Percentiles rank a stretch among this genome's conserved stretches.
Conservation (phyloP, 1,140 invertebrate genomes). For the Aphidius gifuensis region DNA sequence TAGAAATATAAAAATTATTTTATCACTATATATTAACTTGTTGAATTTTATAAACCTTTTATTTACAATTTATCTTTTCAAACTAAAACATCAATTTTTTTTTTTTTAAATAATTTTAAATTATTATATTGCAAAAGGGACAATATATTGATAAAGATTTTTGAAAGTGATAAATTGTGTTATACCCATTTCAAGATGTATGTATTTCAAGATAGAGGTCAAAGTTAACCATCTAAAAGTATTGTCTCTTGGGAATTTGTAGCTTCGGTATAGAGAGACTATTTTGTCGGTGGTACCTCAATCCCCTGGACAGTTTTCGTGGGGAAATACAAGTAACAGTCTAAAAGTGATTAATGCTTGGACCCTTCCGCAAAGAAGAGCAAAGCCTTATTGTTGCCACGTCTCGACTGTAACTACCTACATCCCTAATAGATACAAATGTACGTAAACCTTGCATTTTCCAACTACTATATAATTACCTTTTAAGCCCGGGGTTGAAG, state of each 20-base stretch:
- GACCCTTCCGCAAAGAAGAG: slow-evolving; percentile 16
- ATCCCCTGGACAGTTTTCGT: slow-evolving; percentile 11
- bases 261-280: background rate
- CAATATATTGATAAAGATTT: too few species aligned
- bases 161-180: too few species aligned
- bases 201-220: too few species aligned
- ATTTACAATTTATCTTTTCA: too few species aligned
- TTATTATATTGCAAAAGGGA: too few species aligned
- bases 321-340: background rate
- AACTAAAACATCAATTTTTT: too few species aligned
- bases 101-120: too few species aligned
- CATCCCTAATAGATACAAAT: slow-evolving; percentile 42
- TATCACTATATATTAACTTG: too few species aligned
- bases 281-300: background rate
- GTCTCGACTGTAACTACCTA: slow-evolving; percentile 3
- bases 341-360: slow-evolving; percentile 23
- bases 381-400: slow-evolving; percentile 33
- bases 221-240: background rate
- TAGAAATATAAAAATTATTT: too few species aligned
- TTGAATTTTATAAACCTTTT: too few species aligned
- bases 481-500: slow-evolving; percentile 19
- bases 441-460: slow-evolving; percentile 27
- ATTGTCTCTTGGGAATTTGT: background rate
- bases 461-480: slow-evolving; percentile 29
- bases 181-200: too few species aligned